Percentiles rank a stretch among this genome's conserved stretches.
Evolutionary conservation across 2,113 vertebrate species (phyloP).

Genomic region (Heterotilapia buettikoferi): DNA sequence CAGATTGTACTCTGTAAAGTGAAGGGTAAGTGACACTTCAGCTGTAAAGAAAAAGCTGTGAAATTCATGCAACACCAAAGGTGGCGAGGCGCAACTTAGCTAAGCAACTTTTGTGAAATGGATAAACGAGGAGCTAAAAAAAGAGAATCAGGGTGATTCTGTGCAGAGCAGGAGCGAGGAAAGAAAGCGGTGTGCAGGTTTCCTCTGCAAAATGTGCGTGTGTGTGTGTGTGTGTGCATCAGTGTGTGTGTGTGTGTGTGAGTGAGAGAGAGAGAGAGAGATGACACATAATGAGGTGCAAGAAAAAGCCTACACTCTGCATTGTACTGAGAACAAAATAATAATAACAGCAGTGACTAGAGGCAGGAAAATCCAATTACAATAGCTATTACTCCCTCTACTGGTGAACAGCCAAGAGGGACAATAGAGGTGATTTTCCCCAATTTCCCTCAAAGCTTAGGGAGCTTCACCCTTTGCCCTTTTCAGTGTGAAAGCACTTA

Average conservation of each 20-base stretch:
- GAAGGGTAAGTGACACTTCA: constrained; percentile 13
- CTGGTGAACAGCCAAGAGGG: constrained; percentile 36
- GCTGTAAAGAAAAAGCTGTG: constrained; percentile 6
- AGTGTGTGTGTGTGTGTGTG: neutral
- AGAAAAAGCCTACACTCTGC: constrained; percentile 40
- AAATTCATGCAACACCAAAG: neutral
- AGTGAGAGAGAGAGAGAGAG: neutral
- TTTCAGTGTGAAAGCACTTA: neutral
- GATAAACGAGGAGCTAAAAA: constrained; percentile 31
- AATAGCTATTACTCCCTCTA: constrained; percentile 38
- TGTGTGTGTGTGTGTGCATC: neutral
- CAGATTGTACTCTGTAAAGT: neutral
- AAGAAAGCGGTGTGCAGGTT: neutral
- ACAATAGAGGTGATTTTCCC: constrained; percentile 7
- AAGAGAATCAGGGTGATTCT: neutral
- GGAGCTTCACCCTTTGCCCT: constrained; percentile 22
- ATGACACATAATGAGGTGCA: constrained; percentile 38
- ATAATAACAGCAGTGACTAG: constrained; percentile 21
- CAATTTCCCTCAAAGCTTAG: constrained; percentile 9
- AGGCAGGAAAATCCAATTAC: constrained; percentile 43
- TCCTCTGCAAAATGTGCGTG: neutral
- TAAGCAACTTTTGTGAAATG: constrained; percentile 18
- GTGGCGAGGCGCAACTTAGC: neutral
- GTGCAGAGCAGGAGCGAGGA: neutral
- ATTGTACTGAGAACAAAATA: constrained; percentile 40